These are phyloP conservation scores for Rhombomys opimus DNA, from an alignment of 2,113 vertebrate genomes.

Conservation along the genomic window DNA sequence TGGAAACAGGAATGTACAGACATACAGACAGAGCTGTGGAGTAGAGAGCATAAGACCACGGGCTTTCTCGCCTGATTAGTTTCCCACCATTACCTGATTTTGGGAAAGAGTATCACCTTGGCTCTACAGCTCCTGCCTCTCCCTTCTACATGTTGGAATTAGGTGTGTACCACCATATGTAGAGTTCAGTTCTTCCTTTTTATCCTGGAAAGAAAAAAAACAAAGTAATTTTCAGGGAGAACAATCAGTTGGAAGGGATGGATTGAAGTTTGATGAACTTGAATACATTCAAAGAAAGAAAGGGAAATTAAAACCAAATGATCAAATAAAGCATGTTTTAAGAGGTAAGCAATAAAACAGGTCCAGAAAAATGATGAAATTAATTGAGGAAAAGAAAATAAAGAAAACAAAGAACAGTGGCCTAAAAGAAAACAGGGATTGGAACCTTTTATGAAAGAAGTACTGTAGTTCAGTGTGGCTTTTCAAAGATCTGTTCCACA, in stretches of 20 bases:
- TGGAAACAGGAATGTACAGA: neutral
- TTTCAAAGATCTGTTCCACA: neutral
- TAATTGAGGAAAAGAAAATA: neutral
- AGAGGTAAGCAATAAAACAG: neutral
- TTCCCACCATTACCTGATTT: neutral
- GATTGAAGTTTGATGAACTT: neutral
- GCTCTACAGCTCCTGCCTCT: neutral
- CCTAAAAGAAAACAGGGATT: neutral
- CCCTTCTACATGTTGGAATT: neutral
- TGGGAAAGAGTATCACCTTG: neutral
- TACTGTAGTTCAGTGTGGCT: neutral
- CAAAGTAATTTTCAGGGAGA: neutral
- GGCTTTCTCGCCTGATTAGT: neutral
- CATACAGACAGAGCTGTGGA: neutral
- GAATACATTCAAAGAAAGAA: neutral
- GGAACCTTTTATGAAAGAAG: neutral
- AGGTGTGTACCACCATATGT: neutral
- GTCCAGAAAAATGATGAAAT: neutral
- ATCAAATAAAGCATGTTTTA: neutral
- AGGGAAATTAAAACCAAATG: neutral
- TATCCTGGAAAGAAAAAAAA: conserved; percentile 27
- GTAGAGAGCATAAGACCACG: neutral
- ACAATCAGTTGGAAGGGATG: neutral
- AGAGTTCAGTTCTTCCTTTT: neutral
- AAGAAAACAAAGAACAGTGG: neutral